These are phyloP conservation scores for Podarcis muralis DNA, from an alignment of 2,113 vertebrate genomes.

Conservation along the genomic window DNA sequence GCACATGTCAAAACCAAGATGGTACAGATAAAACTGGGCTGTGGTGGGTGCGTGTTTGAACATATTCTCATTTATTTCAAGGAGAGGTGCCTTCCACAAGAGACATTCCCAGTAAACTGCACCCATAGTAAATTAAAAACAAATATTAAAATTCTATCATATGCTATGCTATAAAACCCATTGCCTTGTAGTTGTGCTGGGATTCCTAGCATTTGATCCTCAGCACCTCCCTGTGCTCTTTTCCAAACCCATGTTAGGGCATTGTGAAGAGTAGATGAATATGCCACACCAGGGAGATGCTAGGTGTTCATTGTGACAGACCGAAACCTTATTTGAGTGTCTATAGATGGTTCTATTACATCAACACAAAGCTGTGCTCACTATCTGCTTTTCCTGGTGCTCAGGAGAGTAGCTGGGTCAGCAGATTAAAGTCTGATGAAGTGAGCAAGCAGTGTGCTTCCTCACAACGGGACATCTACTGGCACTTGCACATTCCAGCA, in stretches of 20 bases:
- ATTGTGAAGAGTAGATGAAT: not conserved
- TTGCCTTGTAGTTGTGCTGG: not conserved
- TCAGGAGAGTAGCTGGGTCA: not conserved
- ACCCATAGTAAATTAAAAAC: not conserved
- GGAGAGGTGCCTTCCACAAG: not conserved
- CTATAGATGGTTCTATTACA: not conserved
- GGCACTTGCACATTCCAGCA: not conserved
- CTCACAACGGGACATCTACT: not conserved
- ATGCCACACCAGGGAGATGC: not conserved
- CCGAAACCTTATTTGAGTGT: not conserved
- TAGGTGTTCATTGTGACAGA: not conserved
- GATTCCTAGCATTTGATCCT: not conserved
- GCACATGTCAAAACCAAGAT: constrained; percentile 44
- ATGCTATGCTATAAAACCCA: not conserved
- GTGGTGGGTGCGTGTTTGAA: constrained; percentile 31
- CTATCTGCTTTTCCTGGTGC: not conserved
- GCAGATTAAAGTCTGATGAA: not conserved
- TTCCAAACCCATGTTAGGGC: not conserved
- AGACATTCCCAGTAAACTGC: not conserved
- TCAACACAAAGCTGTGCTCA: too few relatives aligned
- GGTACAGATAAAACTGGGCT: constrained; percentile 28
- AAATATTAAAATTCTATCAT: not conserved
- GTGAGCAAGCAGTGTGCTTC: not conserved
- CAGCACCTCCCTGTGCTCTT: not conserved
- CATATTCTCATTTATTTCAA: not conserved